Evolutionary conservation across 2,797 vertebrate genomes (phyloP), one percentile per base, ranked within the genome.

Genomic region (Pagetopsis macropterus): DNA sequence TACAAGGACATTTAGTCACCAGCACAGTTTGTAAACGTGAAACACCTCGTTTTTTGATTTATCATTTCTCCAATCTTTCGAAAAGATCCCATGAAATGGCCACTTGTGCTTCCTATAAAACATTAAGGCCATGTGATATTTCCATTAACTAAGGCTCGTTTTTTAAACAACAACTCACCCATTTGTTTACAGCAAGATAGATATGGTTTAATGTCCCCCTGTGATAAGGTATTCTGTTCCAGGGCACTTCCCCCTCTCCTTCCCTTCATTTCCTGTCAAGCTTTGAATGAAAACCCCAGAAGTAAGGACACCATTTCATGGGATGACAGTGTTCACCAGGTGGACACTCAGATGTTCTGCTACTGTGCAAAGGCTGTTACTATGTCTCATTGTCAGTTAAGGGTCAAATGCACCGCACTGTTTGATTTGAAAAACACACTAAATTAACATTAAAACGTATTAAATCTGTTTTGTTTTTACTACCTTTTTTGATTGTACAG

Each of bases 1-100:
- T 56, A 75, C 72, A 70, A 82, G 51, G 51, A 81, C 58, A 83
- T 75, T 80, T 77, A 62, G 72, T 80, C 76, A 82, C 75, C 66
- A 65, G 64, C 23, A 81, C 66, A 72, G 70, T 68, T 76, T 51
- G 59, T 56, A 72, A 72, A 89, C 81, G 81, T 56, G 8, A 31
- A 76, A 79, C 57, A 72, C 11, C 19, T 56, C 1, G 0, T 41
- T 37, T 40, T 41, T 69, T 54, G 5, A 51, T 40, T 4, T 72
- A 9, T 10, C 33, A 37, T 37, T 41, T 68, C 7, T 66, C 33
- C 11, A 57, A 31, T 9, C 51, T 54, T 57, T 54, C 0, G 3
- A n/a, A 49, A 68, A 57, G 41, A 46, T 60, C 57, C 56, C 40
- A 55, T 69, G 50, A 73, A 82, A 51, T 14, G 43, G 14, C n/a